Percentiles rank a stretch among this genome's conserved stretches.
Evolutionary conservation across 2,888 invertebrate species (phyloP).

Genomic region (Strigamia transsilvanica): DNA sequence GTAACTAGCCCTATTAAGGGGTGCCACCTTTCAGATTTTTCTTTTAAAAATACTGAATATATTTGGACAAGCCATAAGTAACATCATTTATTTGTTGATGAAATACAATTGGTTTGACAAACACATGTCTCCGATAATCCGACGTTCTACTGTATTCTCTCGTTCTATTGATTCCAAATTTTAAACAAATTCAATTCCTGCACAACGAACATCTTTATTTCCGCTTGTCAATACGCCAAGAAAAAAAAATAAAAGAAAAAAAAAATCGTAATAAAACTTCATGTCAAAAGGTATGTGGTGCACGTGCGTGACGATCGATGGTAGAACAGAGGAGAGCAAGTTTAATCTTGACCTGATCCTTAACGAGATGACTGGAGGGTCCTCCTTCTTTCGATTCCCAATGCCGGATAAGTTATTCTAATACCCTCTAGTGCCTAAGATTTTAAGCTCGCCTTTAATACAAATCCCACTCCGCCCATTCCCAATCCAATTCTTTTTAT

Average conservation of each 20-base stretch:
- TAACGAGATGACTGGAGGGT: slow-evolving; percentile 49
- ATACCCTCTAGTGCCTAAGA: not conserved
- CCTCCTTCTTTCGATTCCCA: slow-evolving; percentile 44
- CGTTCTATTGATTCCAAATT: not conserved
- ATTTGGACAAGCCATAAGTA: too few species aligned
- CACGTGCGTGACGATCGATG: slow-evolving; percentile 47
- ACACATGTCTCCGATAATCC: too few species aligned
- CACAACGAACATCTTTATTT: not conserved
- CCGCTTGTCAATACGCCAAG: not conserved
- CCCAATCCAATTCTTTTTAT: not conserved
- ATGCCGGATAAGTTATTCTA: not conserved
- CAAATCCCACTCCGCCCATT: slow-evolving; percentile 43
- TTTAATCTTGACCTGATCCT: slow-evolving; percentile 47
- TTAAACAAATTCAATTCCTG: not conserved
- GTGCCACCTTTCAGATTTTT: too few species aligned
- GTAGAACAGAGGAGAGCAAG: not conserved
- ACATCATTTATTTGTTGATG: too few species aligned
- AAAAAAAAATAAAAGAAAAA: not conserved
- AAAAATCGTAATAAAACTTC: not conserved
- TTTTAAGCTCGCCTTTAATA: slow-evolving; percentile 41
- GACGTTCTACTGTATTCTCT: too few species aligned
- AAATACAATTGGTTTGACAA: too few species aligned
- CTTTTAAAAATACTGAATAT: too few species aligned
- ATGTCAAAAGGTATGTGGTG: slow-evolving; percentile 38
- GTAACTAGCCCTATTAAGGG: too few species aligned